These are phyloP conservation scores for Martes martes DNA, from an alignment of 2,113 vertebrate species.

Conservation along the genomic window DNA sequence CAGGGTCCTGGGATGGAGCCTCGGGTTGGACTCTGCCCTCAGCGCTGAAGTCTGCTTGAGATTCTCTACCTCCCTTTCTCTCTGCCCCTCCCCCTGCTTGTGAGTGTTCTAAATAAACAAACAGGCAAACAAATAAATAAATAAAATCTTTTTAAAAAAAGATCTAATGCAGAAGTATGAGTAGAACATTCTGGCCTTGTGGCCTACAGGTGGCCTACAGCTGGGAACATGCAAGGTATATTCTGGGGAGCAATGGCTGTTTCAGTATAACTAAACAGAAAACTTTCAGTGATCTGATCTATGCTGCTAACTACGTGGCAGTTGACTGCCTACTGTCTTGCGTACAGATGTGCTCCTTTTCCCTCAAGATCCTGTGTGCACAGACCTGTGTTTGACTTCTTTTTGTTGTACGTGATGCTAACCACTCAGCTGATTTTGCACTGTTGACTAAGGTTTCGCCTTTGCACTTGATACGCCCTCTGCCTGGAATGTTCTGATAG, in stretches of 20 bases:
- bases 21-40: not conserved
- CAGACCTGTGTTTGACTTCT: not conserved
- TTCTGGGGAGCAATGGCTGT: not conserved
- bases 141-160: not conserved
- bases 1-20: not conserved
- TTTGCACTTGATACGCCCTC: not conserved
- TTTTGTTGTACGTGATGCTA: not conserved
- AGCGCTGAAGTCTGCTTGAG: not conserved
- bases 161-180: not conserved
- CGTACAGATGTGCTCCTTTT: slow-evolving; percentile 1
- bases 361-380: not conserved
- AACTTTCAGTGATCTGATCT: not conserved
- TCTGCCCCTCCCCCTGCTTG: not conserved
- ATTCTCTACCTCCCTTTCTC: not conserved
- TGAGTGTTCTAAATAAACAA: not conserved
- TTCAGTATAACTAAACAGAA: not conserved
- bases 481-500: not conserved
- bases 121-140: no score
- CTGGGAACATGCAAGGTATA: not conserved
- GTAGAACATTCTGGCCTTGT: not conserved
- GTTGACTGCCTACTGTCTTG: not conserved
- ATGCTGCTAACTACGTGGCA: not conserved
- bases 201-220: not conserved
- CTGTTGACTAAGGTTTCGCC: not conserved
- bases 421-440: not conserved